Conservation (phyloP, 2,113 vertebrate species). For the Colistium nudipinnis region DNA sequence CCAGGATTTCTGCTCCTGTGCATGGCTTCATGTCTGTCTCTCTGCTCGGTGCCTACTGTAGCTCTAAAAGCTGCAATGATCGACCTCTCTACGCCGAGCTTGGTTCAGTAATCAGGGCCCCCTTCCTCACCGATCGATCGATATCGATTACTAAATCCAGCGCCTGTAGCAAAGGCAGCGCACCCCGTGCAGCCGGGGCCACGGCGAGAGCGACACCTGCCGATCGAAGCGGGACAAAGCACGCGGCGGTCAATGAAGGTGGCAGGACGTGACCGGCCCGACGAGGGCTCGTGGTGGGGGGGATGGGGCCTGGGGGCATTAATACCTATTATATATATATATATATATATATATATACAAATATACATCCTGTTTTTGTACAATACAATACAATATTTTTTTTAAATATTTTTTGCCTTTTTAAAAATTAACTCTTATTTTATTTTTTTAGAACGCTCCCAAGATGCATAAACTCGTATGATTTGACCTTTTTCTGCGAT, state of each 20-base stretch:
- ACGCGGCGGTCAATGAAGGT: conserved; percentile 47
- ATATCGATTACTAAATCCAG: conserved; percentile 85
- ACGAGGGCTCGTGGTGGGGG: conserved; percentile 17
- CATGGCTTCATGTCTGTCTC: conserved; percentile 69
- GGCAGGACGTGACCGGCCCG: conserved; percentile 50
- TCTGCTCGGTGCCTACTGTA: conserved; percentile 80
- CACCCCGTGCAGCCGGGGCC: conserved; percentile 65
- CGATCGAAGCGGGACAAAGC: conserved; percentile 54
- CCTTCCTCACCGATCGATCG: conserved; percentile 85
- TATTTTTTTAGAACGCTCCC: too few species aligned
- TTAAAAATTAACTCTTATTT: conserved; percentile 17
- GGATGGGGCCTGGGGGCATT: not conserved
- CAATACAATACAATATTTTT: not conserved
- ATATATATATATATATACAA: not conserved
- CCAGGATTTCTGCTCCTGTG: conserved; percentile 63
- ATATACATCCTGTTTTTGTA: not conserved
- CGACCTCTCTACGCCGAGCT: conserved; percentile 83
- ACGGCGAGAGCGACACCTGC: conserved; percentile 80
- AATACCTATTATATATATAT: not conserved
- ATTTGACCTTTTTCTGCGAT: too few species aligned
- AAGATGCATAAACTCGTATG: too few species aligned
- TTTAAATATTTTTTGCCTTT: not conserved
- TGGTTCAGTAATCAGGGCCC: conserved; percentile 87
- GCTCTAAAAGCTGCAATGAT: conserved; percentile 86
- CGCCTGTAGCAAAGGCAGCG: conserved; percentile 80